phyloP scores from a whole-genome alignment of 1,140 invertebrate species.

The Zaprionus africanus region DNA sequence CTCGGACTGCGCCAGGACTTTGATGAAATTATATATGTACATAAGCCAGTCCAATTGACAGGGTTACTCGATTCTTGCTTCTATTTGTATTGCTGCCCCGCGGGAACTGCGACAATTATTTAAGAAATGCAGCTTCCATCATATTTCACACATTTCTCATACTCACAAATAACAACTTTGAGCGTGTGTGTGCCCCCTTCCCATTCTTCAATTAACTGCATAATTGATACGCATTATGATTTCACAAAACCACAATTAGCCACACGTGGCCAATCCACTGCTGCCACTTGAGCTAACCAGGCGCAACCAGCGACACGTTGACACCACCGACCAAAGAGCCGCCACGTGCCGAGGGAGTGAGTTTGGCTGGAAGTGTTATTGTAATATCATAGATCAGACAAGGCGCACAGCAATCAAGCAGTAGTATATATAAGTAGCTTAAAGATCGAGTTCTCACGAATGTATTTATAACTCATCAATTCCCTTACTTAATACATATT shows the following conservation, averaged over 20 bases:
- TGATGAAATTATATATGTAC: constrained; percentile 67
- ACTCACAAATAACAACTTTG: constrained; percentile 8
- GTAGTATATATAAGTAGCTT: background rate
- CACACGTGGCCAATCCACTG: constrained; percentile 53
- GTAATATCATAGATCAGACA: constrained; percentile 7
- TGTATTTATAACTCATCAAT: background rate
- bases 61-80: constrained; percentile 21
- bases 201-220: constrained; percentile 61
- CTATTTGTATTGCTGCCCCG: constrained; percentile 42
- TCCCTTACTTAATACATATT: background rate
- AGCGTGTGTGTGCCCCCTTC: constrained; percentile 2
- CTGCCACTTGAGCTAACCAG: constrained; percentile 48
- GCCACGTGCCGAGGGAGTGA: constrained; percentile 65
- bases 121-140: constrained; percentile 21
- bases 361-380: constrained; percentile 36
- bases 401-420: background rate
- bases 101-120: constrained; percentile 23
- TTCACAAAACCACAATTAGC: constrained; percentile 55
- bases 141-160: constrained; percentile 31
- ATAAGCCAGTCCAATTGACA: constrained; percentile 33
- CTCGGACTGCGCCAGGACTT: constrained; percentile 39
- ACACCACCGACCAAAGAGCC: constrained; percentile 12
- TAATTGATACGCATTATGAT: constrained; percentile 72
- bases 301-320: constrained; percentile 27
- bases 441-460: background rate